These are phyloP conservation scores for Drosophila quinaria DNA, from an alignment of 2,888 invertebrate genomes.

Conservation along the genomic window DNA sequence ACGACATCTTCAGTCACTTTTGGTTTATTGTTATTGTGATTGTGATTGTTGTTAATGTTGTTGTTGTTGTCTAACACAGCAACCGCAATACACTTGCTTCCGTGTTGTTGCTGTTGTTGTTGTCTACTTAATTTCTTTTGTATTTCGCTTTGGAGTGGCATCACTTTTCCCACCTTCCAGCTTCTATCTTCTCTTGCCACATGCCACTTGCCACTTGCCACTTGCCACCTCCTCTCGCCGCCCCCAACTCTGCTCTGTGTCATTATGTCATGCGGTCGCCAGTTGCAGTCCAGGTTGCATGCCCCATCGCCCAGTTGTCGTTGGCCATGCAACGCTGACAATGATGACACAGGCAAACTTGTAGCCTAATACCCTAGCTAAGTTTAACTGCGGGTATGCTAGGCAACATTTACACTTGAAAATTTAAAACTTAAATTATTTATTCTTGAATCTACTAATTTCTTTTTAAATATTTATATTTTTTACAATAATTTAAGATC, in stretches of 20 bases:
- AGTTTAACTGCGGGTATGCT: not conserved
- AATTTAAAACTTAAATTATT: not conserved
- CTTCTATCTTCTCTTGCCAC: slow-evolving; percentile 4
- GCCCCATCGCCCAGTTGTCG: slow-evolving; percentile 28
- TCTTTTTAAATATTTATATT: no score
- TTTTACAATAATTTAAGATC: no score
- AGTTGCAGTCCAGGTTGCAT: slow-evolving; percentile 9
- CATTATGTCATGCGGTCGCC: slow-evolving; percentile 69
- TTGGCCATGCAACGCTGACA: slow-evolving; percentile 16
- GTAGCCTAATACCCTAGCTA: slow-evolving; percentile 6
- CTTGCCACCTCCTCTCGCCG: slow-evolving; percentile 2
- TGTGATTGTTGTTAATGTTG: slow-evolving; percentile 2
- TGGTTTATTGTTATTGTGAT: slow-evolving; percentile 10
- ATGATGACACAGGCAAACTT: slow-evolving; percentile 30
- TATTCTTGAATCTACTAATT: not conserved
- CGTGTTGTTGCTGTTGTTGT: slow-evolving; percentile 32
- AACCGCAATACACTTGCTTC: slow-evolving; percentile 42
- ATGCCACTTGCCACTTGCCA: not conserved
- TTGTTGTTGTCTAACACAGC: slow-evolving; percentile 23
- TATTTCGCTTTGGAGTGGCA: slow-evolving; percentile 13
- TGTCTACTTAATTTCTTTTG: slow-evolving; percentile 51
- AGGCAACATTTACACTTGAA: not conserved
- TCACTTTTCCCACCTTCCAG: slow-evolving; percentile 27
- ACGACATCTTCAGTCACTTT: slow-evolving; percentile 41
- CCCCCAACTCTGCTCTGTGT: slow-evolving; percentile 44